Evolutionary conservation across 2,113 vertebrate species (phyloP), one percentile per base, ranked within the genome.

Genomic region (Morone chrysops): DNA sequence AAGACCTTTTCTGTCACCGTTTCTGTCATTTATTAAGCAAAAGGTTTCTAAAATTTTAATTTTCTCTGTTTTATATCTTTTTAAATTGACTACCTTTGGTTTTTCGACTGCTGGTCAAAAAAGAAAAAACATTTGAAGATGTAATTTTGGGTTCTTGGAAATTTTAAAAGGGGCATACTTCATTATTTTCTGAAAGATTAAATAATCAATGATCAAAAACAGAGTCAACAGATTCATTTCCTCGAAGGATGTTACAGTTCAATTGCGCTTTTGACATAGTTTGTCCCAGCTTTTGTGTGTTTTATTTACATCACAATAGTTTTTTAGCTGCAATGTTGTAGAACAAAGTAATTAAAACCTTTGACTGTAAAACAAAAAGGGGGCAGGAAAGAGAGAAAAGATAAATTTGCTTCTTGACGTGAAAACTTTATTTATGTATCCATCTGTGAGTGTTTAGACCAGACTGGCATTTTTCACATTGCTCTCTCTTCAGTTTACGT

Each of bases 361-460:
- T 40, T 16, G 5, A 31, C 31, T 31, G 31, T 31, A 31, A 31
- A 31, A 31, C 31, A 31, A 31, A 31, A 31, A 31, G 31, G 31
- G 31, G 31, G 31, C 31, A 4, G 31, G 31, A 31, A 31, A 31
- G 31, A 31, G 31, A 31, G 31, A 31, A 51, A 17, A 48, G 16
- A 78, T 45, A 7, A 1, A 0, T 63, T 51, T 41, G 17, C 51
- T 69, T 60, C 53, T 56, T 22, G 63, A 62, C 41, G 67, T 67
- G 57, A 88, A 68, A 59, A 47, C 18, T 38, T 59, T 56, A 51
- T 47, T 81, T 45, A 0, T 67, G 41, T 7, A 71, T 70, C 70
- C 78, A 14, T 80, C 68, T 69, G 62, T 66, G 13, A 79, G 56
- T 63, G 22, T 77, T 84, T 84, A 75, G 36, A 40, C 45, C 71